Conservation (phyloP, 2,113 vertebrate genomes). For the Catharus fuscescens region DNA sequence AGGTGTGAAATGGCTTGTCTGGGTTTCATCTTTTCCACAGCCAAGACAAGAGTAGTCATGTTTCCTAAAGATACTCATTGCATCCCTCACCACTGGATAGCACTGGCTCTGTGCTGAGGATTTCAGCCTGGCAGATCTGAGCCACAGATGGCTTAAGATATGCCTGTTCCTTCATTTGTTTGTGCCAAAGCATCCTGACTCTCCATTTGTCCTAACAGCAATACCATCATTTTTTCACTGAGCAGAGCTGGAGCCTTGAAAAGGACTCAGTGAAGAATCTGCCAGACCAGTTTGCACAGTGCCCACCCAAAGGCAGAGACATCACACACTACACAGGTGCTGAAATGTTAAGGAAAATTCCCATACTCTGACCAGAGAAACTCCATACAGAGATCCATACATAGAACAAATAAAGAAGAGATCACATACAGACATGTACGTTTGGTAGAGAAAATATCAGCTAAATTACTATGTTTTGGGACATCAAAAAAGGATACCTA, state of each 20-base stretch:
- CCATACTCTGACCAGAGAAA: neutral
- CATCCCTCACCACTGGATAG: neutral
- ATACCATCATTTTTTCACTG: neutral
- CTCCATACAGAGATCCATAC: neutral
- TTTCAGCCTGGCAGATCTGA: neutral
- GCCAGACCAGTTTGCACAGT: neutral
- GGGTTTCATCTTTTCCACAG: neutral
- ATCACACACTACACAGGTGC: no score
- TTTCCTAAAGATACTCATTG: neutral
- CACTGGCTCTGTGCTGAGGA: neutral
- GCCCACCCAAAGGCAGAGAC: neutral
- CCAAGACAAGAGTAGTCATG: neutral
- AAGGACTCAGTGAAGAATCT: neutral
- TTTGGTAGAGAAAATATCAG: neutral
- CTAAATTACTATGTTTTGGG: neutral
- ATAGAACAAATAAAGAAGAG: neutral
- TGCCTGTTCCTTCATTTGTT: neutral
- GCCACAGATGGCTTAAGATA: neutral
- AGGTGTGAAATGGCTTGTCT: neutral
- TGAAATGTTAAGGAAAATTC: neutral
- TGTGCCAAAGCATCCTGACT: neutral
- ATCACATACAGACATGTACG: neutral
- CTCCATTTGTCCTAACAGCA: neutral
- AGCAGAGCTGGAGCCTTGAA: neutral
- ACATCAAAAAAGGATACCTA: neutral